phyloP scores from a whole-genome alignment of 2,888 invertebrate species.

The Drymonia ruficornis region DNA sequence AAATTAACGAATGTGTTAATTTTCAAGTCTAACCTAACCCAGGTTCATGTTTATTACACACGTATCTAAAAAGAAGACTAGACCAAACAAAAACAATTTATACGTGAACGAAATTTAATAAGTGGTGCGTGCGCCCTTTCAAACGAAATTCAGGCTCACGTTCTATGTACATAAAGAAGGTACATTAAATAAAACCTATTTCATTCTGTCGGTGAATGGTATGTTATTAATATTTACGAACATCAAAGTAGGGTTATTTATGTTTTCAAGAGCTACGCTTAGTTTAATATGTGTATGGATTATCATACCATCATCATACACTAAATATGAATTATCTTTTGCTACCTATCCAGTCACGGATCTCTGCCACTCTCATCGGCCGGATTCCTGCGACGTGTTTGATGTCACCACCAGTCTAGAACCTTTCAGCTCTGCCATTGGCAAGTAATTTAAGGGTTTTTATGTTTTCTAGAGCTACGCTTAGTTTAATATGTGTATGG shows the following conservation, averaged over 20 bases:
- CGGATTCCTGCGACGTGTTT: no score
- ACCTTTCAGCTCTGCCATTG: no score
- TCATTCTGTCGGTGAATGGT: neutral
- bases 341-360: no score
- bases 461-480: neutral
- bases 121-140: conserved; percentile 14
- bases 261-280: neutral
- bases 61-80: conserved; percentile 11
- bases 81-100: conserved; percentile 35
- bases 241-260: neutral
- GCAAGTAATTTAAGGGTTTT: no score
- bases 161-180: conserved; percentile 6
- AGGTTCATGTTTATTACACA: conserved; percentile 26
- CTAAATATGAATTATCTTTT: no score
- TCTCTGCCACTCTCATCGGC: no score
- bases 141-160: conserved; percentile 15
- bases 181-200: conserved; percentile 16
- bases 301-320: no score
- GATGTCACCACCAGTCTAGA: no score
- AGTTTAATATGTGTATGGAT: neutral
- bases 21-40: neutral
- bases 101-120: conserved; percentile 37
- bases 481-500: neutral
- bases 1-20: neutral
- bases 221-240: neutral